Evolutionary conservation across 2,888 invertebrate genomes (phyloP).

Genomic region (Cryptus armator): DNA sequence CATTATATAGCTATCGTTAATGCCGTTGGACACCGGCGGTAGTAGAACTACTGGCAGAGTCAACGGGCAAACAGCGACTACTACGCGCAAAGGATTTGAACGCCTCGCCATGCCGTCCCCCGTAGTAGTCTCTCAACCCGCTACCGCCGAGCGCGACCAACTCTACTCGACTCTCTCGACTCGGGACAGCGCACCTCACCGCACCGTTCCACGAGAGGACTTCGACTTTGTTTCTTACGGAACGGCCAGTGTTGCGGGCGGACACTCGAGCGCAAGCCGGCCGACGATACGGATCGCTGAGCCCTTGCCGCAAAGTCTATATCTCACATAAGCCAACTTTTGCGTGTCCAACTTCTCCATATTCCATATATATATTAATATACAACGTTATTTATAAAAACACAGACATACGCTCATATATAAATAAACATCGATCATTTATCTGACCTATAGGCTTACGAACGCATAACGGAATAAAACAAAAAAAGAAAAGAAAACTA

Average conservation of each 20-base stretch:
- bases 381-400: not conserved
- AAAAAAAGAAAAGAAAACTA: not conserved
- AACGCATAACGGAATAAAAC: constrained; percentile 19
- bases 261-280: constrained; percentile 70
- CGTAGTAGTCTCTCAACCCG: constrained; percentile 47
- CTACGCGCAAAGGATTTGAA: constrained; percentile 23
- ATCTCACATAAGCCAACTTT: constrained; percentile 48
- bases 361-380: not conserved
- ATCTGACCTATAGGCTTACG: not conserved
- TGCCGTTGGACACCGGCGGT: not conserved
- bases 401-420: constrained; percentile 10
- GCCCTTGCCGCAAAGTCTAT: constrained; percentile 68
- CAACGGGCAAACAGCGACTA: constrained; percentile 60
- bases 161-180: constrained; percentile 60
- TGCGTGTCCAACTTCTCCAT: not conserved
- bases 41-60: constrained; percentile 39
- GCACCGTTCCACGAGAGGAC: constrained; percentile 63
- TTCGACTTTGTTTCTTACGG: constrained; percentile 70
- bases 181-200: constrained; percentile 50
- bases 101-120: constrained; percentile 3
- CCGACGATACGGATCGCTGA: constrained; percentile 73
- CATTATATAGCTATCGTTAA: no score
- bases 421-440: not conserved
- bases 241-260: constrained; percentile 68
- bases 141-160: constrained; percentile 55